phyloP scores from a whole-genome alignment of 2,113 vertebrate species.

The Camelus bactrianus region DNA sequence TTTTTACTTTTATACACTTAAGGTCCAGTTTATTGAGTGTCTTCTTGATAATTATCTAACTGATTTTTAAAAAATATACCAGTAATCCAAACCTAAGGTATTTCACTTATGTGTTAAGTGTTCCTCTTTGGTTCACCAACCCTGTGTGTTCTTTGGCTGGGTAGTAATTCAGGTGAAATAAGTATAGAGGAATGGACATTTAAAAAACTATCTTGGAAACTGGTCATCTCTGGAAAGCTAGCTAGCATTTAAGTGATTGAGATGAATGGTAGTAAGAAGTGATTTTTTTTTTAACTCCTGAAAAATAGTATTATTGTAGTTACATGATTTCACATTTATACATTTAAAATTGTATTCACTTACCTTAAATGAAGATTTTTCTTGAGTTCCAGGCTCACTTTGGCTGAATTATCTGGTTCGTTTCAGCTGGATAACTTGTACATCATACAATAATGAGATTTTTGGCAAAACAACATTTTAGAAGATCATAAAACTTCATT shows the following conservation, averaged over 20 bases:
- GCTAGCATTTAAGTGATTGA: not conserved
- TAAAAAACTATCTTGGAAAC: not conserved
- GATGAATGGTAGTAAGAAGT: not conserved
- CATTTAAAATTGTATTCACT: conserved; percentile 23
- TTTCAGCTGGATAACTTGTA: conserved; percentile 16
- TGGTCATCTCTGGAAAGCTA: not conserved
- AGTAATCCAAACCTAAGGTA: not conserved
- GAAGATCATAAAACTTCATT: not conserved
- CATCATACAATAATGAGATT: not conserved
- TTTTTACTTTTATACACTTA: not conserved
- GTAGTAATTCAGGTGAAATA: not conserved
- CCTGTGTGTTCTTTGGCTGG: not conserved
- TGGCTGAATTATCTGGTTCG: not conserved
- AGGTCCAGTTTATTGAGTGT: not conserved
- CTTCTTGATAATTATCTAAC: not conserved
- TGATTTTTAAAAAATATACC: not conserved
- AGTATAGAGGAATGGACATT: not conserved
- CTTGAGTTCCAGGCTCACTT: not conserved
- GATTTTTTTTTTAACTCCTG: not conserved
- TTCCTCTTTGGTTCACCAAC: not conserved
- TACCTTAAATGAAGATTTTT: conserved; percentile 28
- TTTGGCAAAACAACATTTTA: conserved; percentile 19
- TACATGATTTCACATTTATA: not conserved
- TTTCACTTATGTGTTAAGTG: not conserved
- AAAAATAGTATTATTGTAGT: not conserved